Evolutionary conservation across 2,888 invertebrate genomes (phyloP).

Genomic region (Dynastes grantii): DNA sequence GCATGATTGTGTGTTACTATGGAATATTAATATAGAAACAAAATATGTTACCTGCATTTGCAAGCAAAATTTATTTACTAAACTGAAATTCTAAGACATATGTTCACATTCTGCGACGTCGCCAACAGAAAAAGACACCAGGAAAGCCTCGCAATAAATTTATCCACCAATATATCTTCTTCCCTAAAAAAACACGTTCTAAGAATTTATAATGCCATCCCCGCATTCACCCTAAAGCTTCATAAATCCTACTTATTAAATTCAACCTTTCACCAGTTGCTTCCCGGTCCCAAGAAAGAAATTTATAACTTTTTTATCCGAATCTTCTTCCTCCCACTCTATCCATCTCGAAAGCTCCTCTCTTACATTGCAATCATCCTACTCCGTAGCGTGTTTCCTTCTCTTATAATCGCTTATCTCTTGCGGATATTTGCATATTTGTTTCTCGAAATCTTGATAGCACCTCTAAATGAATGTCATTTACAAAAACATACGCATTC

Average conservation of each 20-base stretch:
- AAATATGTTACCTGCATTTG: no score
- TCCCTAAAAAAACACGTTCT: conserved; percentile 17
- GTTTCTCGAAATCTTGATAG: conserved; percentile 31
- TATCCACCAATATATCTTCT: conserved; percentile 7
- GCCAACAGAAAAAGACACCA: background rate
- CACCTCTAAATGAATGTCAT: conserved; percentile 30
- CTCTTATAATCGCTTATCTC: background rate
- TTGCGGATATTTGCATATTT: background rate
- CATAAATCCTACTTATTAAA: conserved; percentile 53
- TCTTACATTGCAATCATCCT: background rate
- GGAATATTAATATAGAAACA: no score
- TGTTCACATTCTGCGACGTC: no score
- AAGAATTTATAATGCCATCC: conserved; percentile 41
- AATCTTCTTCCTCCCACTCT: background rate
- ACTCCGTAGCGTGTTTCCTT: background rate
- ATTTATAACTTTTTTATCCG: conserved; percentile 50
- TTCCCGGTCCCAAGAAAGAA: conserved; percentile 46
- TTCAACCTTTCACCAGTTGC: conserved; percentile 53
- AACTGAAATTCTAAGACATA: no score
- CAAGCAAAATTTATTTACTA: no score
- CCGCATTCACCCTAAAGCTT: conserved; percentile 44
- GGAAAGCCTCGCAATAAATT: conserved; percentile 1
- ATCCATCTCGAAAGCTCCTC: background rate
- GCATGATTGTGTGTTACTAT: no score
- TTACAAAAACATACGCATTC: conserved; percentile 28